Evolutionary conservation across 2,797 vertebrate species (phyloP), one percentile per base, ranked within the genome.

Genomic region (Silurus lanzhouensis): DNA sequence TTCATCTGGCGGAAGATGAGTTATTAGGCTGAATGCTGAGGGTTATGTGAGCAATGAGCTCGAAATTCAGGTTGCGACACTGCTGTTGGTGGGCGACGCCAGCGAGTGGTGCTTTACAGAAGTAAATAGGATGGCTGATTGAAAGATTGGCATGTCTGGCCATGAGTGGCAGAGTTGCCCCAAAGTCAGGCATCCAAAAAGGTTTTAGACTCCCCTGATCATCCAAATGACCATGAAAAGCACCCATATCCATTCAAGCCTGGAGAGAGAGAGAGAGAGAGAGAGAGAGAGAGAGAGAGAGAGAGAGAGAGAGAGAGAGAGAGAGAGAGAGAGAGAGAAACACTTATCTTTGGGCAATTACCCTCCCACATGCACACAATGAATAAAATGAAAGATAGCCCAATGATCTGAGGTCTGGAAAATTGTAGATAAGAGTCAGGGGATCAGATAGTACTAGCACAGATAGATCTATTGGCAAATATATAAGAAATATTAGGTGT

Each of bases 311-410:
- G 38, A 38, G 38, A 38, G 77, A 68, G 67, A 79, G 82, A 85
- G 83, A 93, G 87, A 80, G 89, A 46, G 83, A 74, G 71, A 72
- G 44, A 72, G 38, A 25, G 71, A 72, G 44, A 72, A 38, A 90
- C 89, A 92, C 92, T 94, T 93, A 94, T 95, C 92, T 93, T 90
- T 86, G 92, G 90, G 92, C 93, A 94, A 95, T 95, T 94, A 94
- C 93, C 91, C 91, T 92, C 89, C 88, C 76, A 84, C 91, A 91
- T 91, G 85, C 91, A 91, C 92, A 94, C 92, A 93, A 94, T 93
- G 93, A 94, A 93, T 92, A 90, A 93, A 94, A 93, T 92, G 92
- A 93, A 92, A 94, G 92, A 91, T 94, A 92, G 91, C 89, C 90
- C 91, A 88, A 92, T 91, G 93, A 94, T 93, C 91, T 92, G 90